phyloP scores from a whole-genome alignment of 1,140 invertebrate species.

The Anagrus nilaparvatae region DNA sequence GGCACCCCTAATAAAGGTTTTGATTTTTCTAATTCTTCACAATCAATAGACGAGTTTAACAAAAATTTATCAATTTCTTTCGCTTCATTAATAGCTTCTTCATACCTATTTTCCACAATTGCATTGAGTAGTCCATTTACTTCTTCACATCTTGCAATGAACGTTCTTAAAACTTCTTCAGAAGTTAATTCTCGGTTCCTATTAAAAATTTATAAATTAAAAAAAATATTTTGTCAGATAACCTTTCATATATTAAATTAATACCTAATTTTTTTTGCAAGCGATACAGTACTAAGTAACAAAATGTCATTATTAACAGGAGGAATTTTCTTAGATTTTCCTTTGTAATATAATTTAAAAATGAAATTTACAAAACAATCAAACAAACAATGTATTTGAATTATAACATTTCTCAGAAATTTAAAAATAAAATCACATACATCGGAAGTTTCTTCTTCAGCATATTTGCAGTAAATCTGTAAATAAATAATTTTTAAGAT shows the following conservation, averaged over 20 bases:
- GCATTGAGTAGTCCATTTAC: constrained; percentile 73
- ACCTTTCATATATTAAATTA: too few species aligned
- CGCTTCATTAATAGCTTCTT: constrained; percentile 68
- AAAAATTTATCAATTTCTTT: constrained; percentile 58
- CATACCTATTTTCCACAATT: constrained; percentile 67
- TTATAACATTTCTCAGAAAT: constrained; percentile 24
- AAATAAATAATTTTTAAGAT: too few species aligned
- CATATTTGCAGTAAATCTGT: too few species aligned
- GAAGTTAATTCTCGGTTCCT: constrained; percentile 49
- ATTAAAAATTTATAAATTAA: too few species aligned
- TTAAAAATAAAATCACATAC: constrained; percentile 14
- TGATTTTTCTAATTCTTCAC: constrained; percentile 41
- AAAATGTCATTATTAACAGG: constrained; percentile 48
- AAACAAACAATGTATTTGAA: constrained; percentile 31
- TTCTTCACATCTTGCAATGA: constrained; percentile 67
- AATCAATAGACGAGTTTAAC: constrained; percentile 39
- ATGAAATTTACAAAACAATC: constrained; percentile 40
- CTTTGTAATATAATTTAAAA: constrained; percentile 47
- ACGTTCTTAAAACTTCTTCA: constrained; percentile 61
- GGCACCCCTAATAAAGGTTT: constrained; percentile 72
- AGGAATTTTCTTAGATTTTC: constrained; percentile 44
- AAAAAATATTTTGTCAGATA: too few species aligned
- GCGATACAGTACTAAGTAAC: constrained; percentile 50
- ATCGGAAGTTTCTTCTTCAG: too few species aligned
- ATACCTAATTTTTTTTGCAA: constrained; percentile 58